A percentile compares a stretch with the other conserved stretches of the same genome.
phyloP scores from a whole-genome alignment of 30 jellyfish, hydroid and myxozoan species.

The Turritopsis rubra region DNA sequence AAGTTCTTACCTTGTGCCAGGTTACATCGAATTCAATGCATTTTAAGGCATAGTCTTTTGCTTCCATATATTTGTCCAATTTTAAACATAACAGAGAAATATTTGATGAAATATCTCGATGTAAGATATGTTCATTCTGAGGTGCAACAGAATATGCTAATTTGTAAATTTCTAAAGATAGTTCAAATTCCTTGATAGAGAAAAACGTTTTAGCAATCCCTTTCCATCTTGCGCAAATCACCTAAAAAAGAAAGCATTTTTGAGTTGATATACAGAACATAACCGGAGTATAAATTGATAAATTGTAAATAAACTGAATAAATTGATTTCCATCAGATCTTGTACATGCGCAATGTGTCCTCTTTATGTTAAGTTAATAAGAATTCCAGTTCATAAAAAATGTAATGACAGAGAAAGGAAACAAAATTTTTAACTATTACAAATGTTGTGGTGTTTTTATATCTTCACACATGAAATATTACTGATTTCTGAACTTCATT shows the following conservation, averaged over 20 bases:
- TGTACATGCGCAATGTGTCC: too few relatives aligned
- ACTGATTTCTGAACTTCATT: too few relatives aligned
- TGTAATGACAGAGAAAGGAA: too few relatives aligned
- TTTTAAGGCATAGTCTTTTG: conserved; percentile 27
- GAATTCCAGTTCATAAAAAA: too few relatives aligned
- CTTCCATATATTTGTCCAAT: conserved; percentile 14
- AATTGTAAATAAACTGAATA: too few relatives aligned
- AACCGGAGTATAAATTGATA: neutral
- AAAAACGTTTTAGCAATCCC: conserved; percentile 16
- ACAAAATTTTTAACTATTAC: too few relatives aligned
- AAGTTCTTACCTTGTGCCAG: conserved; percentile 53
- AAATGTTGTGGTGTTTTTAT: too few relatives aligned
- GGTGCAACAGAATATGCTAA: conserved; percentile 32
- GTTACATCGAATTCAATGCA: conserved; percentile 24
- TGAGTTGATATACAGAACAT: conserved; percentile 4
- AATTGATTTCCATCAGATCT: too few relatives aligned
- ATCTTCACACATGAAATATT: too few relatives aligned
- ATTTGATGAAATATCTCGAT: conserved; percentile 35
- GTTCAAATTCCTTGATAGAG: conserved; percentile 5
- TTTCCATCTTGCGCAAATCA: conserved; percentile 25
- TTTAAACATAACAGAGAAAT: conserved; percentile 23
- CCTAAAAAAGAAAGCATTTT: conserved; percentile 17
- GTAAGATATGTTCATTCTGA: neutral
- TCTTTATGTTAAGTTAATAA: too few relatives aligned
- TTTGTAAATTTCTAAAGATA: conserved; percentile 24